phyloP scores from a whole-genome alignment of 2,113 vertebrate species.

The Pterophyllum scalare region DNA sequence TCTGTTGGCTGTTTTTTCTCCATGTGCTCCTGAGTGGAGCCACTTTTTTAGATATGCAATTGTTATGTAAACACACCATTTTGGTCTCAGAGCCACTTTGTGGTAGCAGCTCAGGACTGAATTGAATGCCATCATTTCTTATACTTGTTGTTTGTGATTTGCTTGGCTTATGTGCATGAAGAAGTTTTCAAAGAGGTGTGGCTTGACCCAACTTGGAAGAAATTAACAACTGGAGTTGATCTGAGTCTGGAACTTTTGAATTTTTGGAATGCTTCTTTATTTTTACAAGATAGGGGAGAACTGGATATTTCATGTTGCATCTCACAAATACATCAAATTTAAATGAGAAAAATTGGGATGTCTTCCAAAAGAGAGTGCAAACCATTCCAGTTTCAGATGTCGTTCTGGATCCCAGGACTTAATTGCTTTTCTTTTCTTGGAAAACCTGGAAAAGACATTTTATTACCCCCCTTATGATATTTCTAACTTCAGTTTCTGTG shows the following conservation, averaged over 20 bases:
- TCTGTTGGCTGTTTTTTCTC: slow-evolving; percentile 17
- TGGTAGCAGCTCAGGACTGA: neutral
- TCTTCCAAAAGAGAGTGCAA: no score
- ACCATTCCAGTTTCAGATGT: no score
- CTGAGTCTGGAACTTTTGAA: no score
- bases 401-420: no score
- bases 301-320: neutral
- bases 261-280: neutral
- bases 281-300: neutral
- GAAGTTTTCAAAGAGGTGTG: neutral
- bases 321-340: neutral
- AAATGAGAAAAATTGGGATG: no score
- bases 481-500: no score
- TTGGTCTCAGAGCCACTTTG: neutral
- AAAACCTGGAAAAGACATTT: neutral
- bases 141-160: no score
- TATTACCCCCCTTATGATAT: neutral
- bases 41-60: neutral
- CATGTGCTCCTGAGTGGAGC: neutral
- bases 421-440: no score
- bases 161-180: neutral
- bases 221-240: neutral
- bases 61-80: slow-evolving; percentile 1
- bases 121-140: neutral
- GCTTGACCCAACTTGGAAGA: neutral